Evolutionary conservation across 2,797 vertebrate species (phyloP).

Genomic region (Crenichthys baileyi): DNA sequence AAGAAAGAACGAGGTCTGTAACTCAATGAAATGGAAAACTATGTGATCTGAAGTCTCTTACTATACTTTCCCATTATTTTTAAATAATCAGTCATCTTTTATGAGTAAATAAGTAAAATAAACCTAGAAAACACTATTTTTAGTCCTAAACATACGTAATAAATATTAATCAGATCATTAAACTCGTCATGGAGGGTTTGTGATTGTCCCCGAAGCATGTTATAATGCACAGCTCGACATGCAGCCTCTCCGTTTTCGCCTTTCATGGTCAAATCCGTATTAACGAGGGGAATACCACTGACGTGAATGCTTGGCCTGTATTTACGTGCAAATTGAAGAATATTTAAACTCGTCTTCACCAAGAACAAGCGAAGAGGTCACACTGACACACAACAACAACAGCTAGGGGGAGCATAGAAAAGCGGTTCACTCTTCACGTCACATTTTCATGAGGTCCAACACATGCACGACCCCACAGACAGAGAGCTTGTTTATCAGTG

Average conservation of each 20-base stretch:
- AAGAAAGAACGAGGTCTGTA: background rate
- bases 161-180: background rate
- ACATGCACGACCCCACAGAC: constrained; percentile 29
- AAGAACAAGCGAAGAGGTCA: constrained; percentile 18
- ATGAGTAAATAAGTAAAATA: background rate
- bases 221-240: constrained; percentile 50
- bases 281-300: constrained; percentile 69
- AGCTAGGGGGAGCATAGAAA: background rate
- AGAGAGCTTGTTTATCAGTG: constrained; percentile 11
- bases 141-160: background rate
- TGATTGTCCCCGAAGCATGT: constrained; percentile 20
- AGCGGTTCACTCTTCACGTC: constrained; percentile 10
- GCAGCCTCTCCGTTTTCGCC: constrained; percentile 45
- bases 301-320: constrained; percentile 32
- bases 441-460: constrained; percentile 11
- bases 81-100: background rate
- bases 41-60: background rate
- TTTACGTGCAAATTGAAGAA: background rate
- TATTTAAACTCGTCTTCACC: constrained; percentile 1
- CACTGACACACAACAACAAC: constrained; percentile 24
- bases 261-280: constrained; percentile 39
- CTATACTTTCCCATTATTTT: background rate
- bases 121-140: background rate
- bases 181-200: background rate
- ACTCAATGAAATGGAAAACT: background rate